phyloP scores from a whole-genome alignment of 2,113 vertebrate genomes.

The Anarhynchus alexandrinus region DNA sequence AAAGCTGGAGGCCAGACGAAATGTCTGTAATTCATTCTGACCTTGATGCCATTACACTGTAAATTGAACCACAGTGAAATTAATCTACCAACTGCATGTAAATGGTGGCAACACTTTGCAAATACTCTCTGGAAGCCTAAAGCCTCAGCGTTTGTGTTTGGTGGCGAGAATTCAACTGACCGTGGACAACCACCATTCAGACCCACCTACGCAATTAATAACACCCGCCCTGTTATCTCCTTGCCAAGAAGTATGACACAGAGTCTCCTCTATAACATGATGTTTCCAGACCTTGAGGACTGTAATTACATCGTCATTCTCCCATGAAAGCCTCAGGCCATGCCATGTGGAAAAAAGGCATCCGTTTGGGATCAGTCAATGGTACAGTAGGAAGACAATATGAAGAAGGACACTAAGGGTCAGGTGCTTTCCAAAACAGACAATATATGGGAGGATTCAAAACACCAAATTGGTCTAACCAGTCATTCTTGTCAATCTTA shows the following conservation, averaged over 20 bases:
- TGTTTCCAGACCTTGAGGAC: neutral
- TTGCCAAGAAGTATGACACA: neutral
- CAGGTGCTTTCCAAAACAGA: neutral
- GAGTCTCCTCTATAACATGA: neutral
- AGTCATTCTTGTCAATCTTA: neutral
- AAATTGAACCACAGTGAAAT: neutral
- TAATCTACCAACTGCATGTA: neutral
- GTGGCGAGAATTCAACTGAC: neutral
- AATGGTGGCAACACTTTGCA: neutral
- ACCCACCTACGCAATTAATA: neutral
- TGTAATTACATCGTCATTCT: neutral
- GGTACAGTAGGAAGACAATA: neutral
- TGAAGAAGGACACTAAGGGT: neutral
- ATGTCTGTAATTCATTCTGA: neutral
- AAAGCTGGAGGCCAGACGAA: neutral
- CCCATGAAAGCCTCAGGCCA: neutral
- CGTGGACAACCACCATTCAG: neutral
- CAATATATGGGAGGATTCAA: neutral
- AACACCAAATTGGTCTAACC: neutral
- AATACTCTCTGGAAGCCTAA: neutral
- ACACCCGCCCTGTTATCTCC: neutral
- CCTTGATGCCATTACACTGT: neutral
- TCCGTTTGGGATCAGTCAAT: neutral
- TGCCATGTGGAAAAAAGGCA: no score
- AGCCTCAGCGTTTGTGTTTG: neutral